Evolutionary conservation across 1,140 invertebrate species (phyloP).

Genomic region (Sinonovacula constricta): DNA sequence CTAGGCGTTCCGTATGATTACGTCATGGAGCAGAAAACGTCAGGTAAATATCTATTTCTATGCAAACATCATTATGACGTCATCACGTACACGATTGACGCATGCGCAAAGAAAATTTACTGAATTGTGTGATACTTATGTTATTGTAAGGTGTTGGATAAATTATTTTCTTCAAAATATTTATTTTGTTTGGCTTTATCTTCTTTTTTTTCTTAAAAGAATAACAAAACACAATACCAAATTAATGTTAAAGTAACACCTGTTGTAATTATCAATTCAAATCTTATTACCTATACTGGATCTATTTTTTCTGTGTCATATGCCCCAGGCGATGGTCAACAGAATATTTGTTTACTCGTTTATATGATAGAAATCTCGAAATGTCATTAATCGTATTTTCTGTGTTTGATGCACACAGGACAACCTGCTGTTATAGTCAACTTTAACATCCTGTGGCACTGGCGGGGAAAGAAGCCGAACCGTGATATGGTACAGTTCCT

Average conservation of each 20-base stretch:
- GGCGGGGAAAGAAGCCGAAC: constrained; percentile 53
- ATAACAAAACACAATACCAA: background rate
- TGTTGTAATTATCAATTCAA: too few relatives aligned
- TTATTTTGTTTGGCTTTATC: background rate
- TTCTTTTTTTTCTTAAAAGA: background rate
- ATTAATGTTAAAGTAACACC: background rate
- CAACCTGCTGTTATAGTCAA: constrained; percentile 53
- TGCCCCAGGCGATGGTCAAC: too few relatives aligned
- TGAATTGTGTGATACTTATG: background rate
- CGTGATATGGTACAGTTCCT: constrained; percentile 49
- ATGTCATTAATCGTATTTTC: too few relatives aligned
- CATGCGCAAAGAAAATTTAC: background rate
- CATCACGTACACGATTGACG: background rate
- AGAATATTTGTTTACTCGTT: too few relatives aligned
- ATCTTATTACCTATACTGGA: too few relatives aligned
- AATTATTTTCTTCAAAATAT: background rate
- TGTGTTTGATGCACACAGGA: too few relatives aligned
- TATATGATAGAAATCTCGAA: too few relatives aligned
- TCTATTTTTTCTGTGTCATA: too few relatives aligned
- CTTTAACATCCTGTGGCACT: constrained; percentile 61
- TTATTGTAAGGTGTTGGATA: background rate
- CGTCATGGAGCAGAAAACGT: constrained; percentile 56
- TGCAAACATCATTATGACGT: background rate
- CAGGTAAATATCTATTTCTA: constrained; percentile 25
- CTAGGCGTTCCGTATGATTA: constrained; percentile 55